Evolutionary conservation across 2,888 invertebrate species (phyloP).

Genomic region (Sarcophaga variegata): DNA sequence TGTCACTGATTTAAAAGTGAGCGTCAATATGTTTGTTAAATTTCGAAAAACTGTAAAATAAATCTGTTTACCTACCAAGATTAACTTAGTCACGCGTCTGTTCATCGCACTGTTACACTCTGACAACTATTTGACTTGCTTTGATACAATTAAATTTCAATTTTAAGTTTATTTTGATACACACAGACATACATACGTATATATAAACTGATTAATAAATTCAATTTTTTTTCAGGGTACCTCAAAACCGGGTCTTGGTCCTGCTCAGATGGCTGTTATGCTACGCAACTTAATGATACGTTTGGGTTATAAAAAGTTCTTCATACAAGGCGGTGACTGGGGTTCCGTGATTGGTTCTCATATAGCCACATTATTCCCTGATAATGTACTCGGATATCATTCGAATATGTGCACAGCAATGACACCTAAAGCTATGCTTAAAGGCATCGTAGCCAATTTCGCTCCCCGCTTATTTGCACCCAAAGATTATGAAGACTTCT

Average conservation of each 20-base stretch:
- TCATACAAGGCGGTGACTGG: constrained; percentile 92
- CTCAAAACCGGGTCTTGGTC: constrained; percentile 75
- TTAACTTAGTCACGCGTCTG: no score
- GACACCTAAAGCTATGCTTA: constrained; percentile 77
- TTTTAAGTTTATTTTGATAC: background rate
- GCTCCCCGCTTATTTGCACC: constrained; percentile 85
- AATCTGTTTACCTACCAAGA: no score
- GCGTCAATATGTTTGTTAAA: no score
- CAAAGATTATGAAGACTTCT: constrained; percentile 81
- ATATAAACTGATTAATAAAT: background rate
- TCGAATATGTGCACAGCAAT: constrained; percentile 84
- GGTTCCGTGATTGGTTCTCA: constrained; percentile 85
- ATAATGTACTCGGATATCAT: constrained; percentile 84
- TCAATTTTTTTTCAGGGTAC: constrained; percentile 79
- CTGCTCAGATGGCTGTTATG: constrained; percentile 83
- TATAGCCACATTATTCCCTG: constrained; percentile 86
- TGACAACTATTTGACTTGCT: no score
- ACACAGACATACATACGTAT: no score
- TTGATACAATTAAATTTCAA: no score
- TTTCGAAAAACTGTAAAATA: no score
- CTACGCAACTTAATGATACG: constrained; percentile 87
- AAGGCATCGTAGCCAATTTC: constrained; percentile 82
- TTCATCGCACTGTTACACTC: no score
- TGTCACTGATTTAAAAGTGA: no score
- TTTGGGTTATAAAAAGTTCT: constrained; percentile 85